A percentile compares a stretch with the other conserved stretches of the same genome.
Evolutionary conservation across 1,140 invertebrate genomes (phyloP).

Genomic region (Pararge aegeria): DNA sequence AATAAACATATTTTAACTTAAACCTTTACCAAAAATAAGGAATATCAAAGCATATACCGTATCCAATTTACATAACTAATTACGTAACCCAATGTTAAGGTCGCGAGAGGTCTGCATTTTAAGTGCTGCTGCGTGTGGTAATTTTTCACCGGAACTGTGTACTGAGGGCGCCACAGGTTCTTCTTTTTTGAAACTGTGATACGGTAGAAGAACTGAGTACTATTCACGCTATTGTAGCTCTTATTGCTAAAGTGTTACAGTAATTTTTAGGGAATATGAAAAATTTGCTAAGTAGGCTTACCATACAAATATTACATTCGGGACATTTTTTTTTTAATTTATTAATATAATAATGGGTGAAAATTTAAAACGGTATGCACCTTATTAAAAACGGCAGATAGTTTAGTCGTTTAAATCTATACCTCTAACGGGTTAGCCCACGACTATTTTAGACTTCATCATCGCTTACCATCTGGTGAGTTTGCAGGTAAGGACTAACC

Average conservation of each 20-base stretch:
- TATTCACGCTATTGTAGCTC: not conserved
- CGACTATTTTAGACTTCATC: too few relatives aligned
- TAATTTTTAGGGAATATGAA: too few relatives aligned
- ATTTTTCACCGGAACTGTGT: conserved; percentile 30
- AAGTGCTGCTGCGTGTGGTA: conserved; percentile 29
- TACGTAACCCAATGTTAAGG: conserved; percentile 34
- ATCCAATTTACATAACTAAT: conserved; percentile 22
- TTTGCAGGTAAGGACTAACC: too few relatives aligned
- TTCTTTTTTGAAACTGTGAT: not conserved
- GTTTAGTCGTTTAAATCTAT: too few relatives aligned
- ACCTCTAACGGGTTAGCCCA: too few relatives aligned
- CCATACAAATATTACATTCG: too few relatives aligned
- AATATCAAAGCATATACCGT: conserved; percentile 12
- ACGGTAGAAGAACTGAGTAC: not conserved
- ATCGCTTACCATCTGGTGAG: too few relatives aligned
- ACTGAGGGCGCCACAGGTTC: conserved; percentile 9
- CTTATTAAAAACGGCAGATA: too few relatives aligned
- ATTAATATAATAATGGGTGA: too few relatives aligned
- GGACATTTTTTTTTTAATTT: too few relatives aligned
- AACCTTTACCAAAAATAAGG: conserved; percentile 12
- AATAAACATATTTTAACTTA: not conserved
- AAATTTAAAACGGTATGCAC: too few relatives aligned
- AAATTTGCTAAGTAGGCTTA: not conserved
- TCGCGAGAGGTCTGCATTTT: conserved; percentile 24
- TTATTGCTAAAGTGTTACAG: not conserved